Conservation (phyloP, 2,113 vertebrate genomes). For the Coptodon rendalli region DNA sequence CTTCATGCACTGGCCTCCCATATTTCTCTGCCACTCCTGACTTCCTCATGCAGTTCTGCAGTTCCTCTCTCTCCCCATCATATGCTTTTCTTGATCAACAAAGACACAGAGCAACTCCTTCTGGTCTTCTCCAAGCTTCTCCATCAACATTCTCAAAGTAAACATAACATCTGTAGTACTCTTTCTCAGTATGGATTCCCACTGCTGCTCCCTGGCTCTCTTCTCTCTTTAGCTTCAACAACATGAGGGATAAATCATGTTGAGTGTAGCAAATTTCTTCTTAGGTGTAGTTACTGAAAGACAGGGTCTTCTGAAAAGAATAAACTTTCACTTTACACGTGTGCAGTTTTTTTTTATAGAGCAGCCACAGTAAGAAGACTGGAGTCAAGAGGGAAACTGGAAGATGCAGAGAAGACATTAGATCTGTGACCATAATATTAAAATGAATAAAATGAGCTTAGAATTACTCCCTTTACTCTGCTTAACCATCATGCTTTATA, state of each 20-base stretch:
- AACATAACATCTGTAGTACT: not conserved
- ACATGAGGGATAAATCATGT: not conserved
- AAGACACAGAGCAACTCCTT: not conserved
- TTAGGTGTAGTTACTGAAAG: not conserved
- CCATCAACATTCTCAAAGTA: not conserved
- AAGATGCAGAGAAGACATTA: not conserved
- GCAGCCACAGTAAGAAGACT: not conserved
- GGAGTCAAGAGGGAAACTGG: not conserved
- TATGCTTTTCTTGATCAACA: not conserved
- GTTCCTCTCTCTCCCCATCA: not conserved
- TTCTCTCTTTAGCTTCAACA: not conserved
- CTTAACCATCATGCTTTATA: not conserved
- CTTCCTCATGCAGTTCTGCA: not conserved
- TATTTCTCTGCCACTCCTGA: not conserved
- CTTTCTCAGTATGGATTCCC: not conserved
- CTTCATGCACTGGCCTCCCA: not conserved
- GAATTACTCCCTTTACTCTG: not conserved
- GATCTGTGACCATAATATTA: not conserved
- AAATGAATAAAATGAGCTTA: not conserved
- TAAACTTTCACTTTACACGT: not conserved
- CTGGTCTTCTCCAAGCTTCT: not conserved
- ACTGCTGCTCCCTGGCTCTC: not conserved
- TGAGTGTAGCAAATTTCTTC: not conserved
- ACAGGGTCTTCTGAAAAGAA: not conserved
- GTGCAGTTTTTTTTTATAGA: not conserved